Percentiles rank a stretch among this genome's conserved stretches.
Evolutionary conservation across 1,140 invertebrate species (phyloP).

Genomic region (Penaeus japonicus): DNA sequence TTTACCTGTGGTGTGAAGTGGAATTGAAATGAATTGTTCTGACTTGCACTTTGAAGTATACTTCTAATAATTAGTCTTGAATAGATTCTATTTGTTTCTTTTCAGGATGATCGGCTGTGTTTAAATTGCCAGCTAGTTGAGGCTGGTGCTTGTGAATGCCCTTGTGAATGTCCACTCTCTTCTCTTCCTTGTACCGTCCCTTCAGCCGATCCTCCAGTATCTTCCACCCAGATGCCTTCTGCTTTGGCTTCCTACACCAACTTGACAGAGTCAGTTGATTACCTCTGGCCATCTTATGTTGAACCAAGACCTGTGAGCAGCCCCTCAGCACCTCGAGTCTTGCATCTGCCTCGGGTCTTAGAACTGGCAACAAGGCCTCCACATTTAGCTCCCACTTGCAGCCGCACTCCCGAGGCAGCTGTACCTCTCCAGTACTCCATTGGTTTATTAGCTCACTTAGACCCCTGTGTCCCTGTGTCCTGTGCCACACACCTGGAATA

Average conservation of each 20-base stretch:
- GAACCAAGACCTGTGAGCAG: neutral
- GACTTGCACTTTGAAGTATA: too few relatives aligned
- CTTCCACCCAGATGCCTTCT: neutral
- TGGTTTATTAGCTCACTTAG: slow-evolving; percentile 51
- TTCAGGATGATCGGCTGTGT: slow-evolving; percentile 81
- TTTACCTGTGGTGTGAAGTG: too few relatives aligned
- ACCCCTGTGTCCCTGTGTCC: slow-evolving; percentile 37
- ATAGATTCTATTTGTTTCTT: slow-evolving; percentile 11
- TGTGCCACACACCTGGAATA: slow-evolving; percentile 33
- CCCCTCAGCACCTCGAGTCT: slow-evolving; percentile 9
- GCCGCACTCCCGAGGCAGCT: slow-evolving; percentile 36
- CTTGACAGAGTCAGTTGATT: neutral
- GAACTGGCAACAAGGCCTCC: slow-evolving; percentile 22
- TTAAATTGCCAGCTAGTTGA: slow-evolving; percentile 94
- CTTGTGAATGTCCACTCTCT: slow-evolving; percentile 88
- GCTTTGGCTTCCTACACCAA: neutral
- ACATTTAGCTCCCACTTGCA: slow-evolving; percentile 40
- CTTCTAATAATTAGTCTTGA: neutral
- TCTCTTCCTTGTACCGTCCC: slow-evolving; percentile 68
- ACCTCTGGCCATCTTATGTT: slow-evolving; percentile 30
- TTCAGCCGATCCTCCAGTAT: neutral
- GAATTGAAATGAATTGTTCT: too few relatives aligned
- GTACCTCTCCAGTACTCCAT: slow-evolving; percentile 50
- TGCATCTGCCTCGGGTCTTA: slow-evolving; percentile 9
- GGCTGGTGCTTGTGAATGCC: slow-evolving; percentile 93